Percentiles rank a stretch among this genome's conserved stretches.
Conservation (phyloP, 2,797 vertebrate species). For the Geotria australis region DNA sequence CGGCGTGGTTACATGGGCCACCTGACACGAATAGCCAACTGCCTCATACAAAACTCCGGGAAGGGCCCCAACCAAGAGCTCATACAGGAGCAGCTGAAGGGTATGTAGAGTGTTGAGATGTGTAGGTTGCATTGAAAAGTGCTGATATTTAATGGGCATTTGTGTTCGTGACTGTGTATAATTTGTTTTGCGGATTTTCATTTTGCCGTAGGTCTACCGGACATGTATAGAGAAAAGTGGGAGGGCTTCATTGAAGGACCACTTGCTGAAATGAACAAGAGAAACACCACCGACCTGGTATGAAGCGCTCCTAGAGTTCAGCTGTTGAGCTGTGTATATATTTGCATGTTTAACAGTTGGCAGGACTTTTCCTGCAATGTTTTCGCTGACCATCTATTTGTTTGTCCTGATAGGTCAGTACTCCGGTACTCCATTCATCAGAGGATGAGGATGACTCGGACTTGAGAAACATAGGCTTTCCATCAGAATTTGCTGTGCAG, state of each 20-base stretch:
- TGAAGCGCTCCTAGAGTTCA: constrained; percentile 3
- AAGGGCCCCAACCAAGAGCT: constrained; percentile 48
- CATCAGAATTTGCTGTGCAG: constrained; percentile 63
- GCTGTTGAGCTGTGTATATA: neutral
- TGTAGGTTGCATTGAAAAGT: too few relatives aligned
- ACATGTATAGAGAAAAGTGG: constrained; percentile 75
- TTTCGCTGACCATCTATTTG: too few relatives aligned
- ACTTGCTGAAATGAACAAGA: constrained; percentile 56
- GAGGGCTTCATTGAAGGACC: constrained; percentile 84
- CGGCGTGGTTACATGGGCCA: constrained; percentile 91
- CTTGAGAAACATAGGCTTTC: constrained; percentile 29
- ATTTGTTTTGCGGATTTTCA: too few relatives aligned
- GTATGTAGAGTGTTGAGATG: constrained; percentile 8
- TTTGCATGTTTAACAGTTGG: neutral
- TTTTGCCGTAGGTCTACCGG: constrained; percentile 36
- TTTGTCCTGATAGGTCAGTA: too few relatives aligned
- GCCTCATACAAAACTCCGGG: constrained; percentile 70
- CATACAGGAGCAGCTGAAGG: constrained; percentile 50
- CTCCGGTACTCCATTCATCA: constrained; percentile 36
- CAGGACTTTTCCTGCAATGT: too few relatives aligned
- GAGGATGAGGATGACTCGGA: constrained; percentile 89
- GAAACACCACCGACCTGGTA: constrained; percentile 77
- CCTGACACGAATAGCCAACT: constrained; percentile 72
- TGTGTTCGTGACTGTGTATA: too few relatives aligned
- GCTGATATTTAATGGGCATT: too few relatives aligned